Conservation (phyloP, 2,797 vertebrate species). For the Enteromius paludinosus region DNA sequence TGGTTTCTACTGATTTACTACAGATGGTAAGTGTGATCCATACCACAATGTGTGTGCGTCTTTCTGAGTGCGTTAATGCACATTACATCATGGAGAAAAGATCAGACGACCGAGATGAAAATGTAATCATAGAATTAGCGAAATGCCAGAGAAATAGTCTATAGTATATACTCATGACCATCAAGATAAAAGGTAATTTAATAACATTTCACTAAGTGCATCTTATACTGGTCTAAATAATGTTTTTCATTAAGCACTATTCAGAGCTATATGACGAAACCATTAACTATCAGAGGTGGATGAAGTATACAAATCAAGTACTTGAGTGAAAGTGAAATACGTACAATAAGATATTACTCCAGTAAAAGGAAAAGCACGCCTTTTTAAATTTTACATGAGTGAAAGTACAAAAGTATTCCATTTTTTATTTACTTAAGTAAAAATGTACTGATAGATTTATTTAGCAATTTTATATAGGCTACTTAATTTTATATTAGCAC, state of each 20-base stretch:
- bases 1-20: slow-evolving; percentile 95
- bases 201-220: not conserved
- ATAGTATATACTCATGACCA: not conserved
- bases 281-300: not conserved
- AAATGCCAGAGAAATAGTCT: not conserved
- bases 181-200: not conserved
- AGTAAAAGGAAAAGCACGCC: too few species aligned
- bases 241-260: slow-evolving; percentile 5
- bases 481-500: too few species aligned
- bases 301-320: too few species aligned
- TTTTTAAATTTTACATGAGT: too few species aligned
- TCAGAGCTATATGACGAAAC: not conserved
- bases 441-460: too few species aligned
- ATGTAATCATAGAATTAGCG: slow-evolving; percentile 26
- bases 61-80: slow-evolving; percentile 35
- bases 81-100: slow-evolving; percentile 39
- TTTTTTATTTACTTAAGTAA: too few species aligned
- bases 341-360: too few species aligned
- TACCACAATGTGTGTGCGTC: slow-evolving; percentile 3
- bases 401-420: too few species aligned
- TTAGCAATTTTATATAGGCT: too few species aligned
- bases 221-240: not conserved
- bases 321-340: too few species aligned
- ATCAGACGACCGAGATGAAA: slow-evolving; percentile 59
- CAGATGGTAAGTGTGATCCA: slow-evolving; percentile 90